Conservation (phyloP, 1,140 invertebrate genomes). For the Nylanderia fulva region DNA sequence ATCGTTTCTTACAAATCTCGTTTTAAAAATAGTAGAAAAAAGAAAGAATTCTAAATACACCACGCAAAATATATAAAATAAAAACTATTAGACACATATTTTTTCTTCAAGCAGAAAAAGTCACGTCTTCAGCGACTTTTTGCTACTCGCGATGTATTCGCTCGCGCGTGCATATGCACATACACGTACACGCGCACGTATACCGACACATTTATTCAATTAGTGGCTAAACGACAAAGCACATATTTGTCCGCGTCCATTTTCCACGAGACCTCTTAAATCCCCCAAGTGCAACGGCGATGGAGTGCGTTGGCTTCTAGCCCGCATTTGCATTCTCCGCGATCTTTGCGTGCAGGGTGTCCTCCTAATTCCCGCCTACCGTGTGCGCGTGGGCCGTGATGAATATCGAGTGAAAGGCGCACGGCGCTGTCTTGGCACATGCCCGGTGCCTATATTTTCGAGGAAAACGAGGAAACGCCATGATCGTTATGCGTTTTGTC, state of each 20-base stretch:
- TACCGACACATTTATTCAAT: conserved; percentile 41
- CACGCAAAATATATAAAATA: not conserved
- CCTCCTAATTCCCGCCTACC: conserved; percentile 66
- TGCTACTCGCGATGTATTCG: not conserved
- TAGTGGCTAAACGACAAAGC: conserved; percentile 49
- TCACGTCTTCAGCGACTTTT: not conserved
- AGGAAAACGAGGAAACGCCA: conserved; percentile 64
- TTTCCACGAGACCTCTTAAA: conserved; percentile 49
- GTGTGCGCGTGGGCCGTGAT: conserved; percentile 48
- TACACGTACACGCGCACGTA: not conserved
- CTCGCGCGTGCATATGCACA: not conserved
- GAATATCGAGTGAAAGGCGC: conserved; percentile 66
- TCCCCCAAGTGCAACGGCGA: conserved; percentile 46
- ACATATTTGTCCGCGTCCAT: conserved; percentile 16
- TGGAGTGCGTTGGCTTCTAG: conserved; percentile 59
- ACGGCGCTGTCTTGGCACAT: conserved; percentile 56
- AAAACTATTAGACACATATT: not conserved
- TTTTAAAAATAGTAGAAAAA: too few species aligned
- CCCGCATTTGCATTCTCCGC: conserved; percentile 67
- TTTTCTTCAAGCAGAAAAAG: not conserved
- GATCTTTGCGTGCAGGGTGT: conserved; percentile 39
- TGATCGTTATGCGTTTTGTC: not conserved
- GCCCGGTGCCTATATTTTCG: conserved; percentile 44
- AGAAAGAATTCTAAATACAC: too few species aligned
- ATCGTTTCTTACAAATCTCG: too few species aligned